Percentiles rank a stretch among this genome's conserved stretches.
These are phyloP conservation scores for Hylaeus anthracinus DNA, from an alignment of 1,140 invertebrate genomes.

Conservation along the genomic window DNA sequence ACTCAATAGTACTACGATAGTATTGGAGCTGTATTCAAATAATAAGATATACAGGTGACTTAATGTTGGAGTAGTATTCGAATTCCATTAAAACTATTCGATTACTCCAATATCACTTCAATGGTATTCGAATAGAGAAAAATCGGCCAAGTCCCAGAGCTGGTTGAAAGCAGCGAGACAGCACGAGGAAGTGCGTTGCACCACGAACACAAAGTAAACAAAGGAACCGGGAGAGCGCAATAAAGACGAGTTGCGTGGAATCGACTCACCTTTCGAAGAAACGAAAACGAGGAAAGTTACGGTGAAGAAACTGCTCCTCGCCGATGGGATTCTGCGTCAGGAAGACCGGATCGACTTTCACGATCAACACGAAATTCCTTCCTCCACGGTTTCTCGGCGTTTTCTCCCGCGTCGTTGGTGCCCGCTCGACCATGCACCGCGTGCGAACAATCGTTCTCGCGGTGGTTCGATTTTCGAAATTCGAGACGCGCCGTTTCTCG, in stretches of 20 bases:
- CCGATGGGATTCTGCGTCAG: constrained; percentile 40
- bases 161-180: neutral
- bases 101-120: too few species aligned
- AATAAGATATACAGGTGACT: too few species aligned
- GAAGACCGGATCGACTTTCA: constrained; percentile 50
- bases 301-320: constrained; percentile 40
- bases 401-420: neutral
- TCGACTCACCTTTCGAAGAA: constrained; percentile 55
- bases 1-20: too few species aligned
- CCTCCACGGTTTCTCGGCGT: neutral
- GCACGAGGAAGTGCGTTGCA: constrained; percentile 11
- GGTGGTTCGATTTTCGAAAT: constrained; percentile 38
- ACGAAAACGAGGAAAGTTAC: constrained; percentile 47
- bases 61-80: too few species aligned
- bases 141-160: neutral
- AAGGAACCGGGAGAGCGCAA: constrained; percentile 25
- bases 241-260: neutral
- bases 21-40: too few species aligned
- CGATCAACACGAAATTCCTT: constrained; percentile 23
- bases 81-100: too few species aligned
- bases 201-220: constrained; percentile 18
- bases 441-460: neutral
- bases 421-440: neutral
- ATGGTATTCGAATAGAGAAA: neutral
- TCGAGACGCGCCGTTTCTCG: constrained; percentile 40